phyloP scores from a whole-genome alignment of 2,888 invertebrate species.

The Scelioninae gen. 1 region DNA sequence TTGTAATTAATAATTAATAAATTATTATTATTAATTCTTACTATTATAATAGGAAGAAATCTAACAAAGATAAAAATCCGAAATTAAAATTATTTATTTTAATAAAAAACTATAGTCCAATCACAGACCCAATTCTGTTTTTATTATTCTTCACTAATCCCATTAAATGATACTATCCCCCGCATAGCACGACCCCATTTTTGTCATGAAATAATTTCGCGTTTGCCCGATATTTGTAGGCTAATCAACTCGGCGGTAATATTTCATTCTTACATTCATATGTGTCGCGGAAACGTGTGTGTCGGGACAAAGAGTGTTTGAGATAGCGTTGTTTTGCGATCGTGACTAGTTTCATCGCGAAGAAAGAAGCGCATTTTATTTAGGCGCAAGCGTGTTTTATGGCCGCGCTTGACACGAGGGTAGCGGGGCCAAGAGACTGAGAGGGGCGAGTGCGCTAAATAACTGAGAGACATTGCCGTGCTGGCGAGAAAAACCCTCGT shows the following conservation, averaged over 20 bases:
- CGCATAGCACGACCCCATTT: constrained; percentile 8
- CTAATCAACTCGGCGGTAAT: constrained; percentile 50
- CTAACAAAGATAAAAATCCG: too few species aligned
- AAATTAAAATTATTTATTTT: too few species aligned
- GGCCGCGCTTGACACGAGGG: constrained; percentile 76
- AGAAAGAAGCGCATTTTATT: constrained; percentile 76
- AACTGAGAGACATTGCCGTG: constrained; percentile 71
- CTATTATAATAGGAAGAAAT: too few species aligned
- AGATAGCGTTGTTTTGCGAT: constrained; percentile 49
- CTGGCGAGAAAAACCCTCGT: constrained; percentile 65
- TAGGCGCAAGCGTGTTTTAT: constrained; percentile 80
- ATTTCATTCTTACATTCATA: constrained; percentile 45
- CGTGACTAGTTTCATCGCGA: constrained; percentile 64
- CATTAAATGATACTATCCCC: constrained; percentile 1
- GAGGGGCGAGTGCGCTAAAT: constrained; percentile 76
- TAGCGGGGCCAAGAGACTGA: constrained; percentile 39
- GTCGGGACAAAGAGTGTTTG: constrained; percentile 44
- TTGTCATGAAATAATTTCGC: constrained; percentile 23
- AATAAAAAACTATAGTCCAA: neutral
- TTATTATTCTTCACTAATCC: neutral
- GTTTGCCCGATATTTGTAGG: constrained; percentile 18
- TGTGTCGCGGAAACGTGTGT: constrained; percentile 43
- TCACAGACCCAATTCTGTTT: neutral
- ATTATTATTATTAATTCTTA: too few species aligned
- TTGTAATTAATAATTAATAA: too few species aligned